Evolutionary conservation across 2,888 invertebrate genomes (phyloP).

Genomic region (Scaptomyza flava): DNA sequence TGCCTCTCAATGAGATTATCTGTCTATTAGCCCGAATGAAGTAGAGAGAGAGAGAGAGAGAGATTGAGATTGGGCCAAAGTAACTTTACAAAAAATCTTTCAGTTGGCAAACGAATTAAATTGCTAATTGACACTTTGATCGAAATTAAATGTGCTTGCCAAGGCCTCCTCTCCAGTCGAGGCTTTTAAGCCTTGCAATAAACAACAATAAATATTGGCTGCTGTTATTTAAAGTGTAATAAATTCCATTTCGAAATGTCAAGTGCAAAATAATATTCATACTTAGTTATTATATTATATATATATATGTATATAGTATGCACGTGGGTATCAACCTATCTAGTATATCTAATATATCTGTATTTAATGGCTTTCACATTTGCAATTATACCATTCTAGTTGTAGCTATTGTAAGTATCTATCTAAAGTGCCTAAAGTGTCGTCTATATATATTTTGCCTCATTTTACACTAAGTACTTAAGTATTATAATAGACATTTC

Average conservation of each 20-base stretch:
- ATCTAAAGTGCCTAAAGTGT: too few relatives aligned
- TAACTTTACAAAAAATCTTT: not conserved
- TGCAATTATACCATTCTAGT: not conserved
- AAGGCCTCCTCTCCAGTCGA: too few relatives aligned
- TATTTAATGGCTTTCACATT: not conserved
- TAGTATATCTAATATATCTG: not conserved
- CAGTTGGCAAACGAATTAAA: not conserved
- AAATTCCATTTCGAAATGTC: not conserved
- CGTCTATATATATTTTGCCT: slow-evolving; percentile 13
- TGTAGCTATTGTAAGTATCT: slow-evolving; percentile 9
- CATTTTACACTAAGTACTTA: slow-evolving; percentile 52
- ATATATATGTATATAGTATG: not conserved
- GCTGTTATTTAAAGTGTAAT: not conserved
- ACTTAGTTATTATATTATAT: too few relatives aligned
- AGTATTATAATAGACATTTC: slow-evolving; percentile 41
- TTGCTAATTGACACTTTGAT: not conserved
- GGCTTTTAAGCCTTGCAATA: too few relatives aligned
- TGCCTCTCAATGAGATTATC: too few relatives aligned
- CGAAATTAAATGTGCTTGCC: not conserved
- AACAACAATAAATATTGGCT: too few relatives aligned
- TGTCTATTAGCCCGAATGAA: too few relatives aligned
- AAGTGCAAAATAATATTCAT: not conserved
- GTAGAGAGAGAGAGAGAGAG: too few relatives aligned
- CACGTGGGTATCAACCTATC: not conserved
- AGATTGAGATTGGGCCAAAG: too few relatives aligned